Evolutionary conservation across 2,888 invertebrate species (phyloP).

Genomic region (Cephus runcator): DNA sequence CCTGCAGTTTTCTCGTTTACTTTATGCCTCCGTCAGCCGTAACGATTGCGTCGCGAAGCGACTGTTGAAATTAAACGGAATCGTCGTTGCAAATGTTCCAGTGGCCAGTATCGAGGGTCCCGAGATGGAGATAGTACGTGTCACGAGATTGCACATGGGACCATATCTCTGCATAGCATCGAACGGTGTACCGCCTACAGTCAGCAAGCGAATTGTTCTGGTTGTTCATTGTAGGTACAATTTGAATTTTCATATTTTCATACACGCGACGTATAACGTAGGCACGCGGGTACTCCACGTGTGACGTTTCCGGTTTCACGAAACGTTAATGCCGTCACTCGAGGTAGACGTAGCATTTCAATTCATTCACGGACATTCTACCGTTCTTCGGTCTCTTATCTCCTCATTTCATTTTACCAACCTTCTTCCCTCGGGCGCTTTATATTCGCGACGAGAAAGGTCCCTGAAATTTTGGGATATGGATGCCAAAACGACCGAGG

Average conservation of each 20-base stretch:
- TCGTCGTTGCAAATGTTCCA: constrained; percentile 46
- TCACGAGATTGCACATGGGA: constrained; percentile 81
- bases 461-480: neutral
- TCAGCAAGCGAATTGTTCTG: constrained; percentile 68
- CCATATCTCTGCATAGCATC: constrained; percentile 81
- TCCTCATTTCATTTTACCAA: neutral
- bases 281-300: neutral
- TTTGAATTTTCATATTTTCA: neutral
- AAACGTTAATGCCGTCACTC: neutral
- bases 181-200: constrained; percentile 77
- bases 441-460: neutral
- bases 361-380: neutral
- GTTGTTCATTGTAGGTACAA: constrained; percentile 81
- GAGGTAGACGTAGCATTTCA: neutral
- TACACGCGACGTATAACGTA: neutral
- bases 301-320: neutral
- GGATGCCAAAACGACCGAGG: neutral
- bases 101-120: constrained; percentile 74
- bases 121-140: constrained; percentile 74
- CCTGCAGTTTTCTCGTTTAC: neutral
- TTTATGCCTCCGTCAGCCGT: neutral
- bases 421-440: neutral
- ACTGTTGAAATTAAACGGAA: neutral
- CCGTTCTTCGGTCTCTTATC: neutral
- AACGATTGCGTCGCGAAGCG: neutral